These are phyloP conservation scores for Eupithecia centaureata DNA, from an alignment of 2,888 invertebrate species.

Conservation along the genomic window DNA sequence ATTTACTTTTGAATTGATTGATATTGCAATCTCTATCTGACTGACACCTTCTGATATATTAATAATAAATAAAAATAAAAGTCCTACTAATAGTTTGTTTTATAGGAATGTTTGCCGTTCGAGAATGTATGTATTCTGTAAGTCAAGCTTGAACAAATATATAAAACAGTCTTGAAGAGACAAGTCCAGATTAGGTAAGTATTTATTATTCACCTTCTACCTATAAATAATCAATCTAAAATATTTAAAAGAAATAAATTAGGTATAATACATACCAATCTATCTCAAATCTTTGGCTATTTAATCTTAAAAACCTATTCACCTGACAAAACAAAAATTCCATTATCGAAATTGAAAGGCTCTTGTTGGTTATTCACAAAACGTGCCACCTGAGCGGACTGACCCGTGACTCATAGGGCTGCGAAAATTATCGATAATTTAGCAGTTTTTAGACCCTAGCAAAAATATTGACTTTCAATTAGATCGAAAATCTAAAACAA, in stretches of 20 bases:
- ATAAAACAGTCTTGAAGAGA: too few relatives aligned
- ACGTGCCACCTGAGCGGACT: conserved; percentile 53
- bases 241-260: background rate
- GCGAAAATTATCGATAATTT: conserved; percentile 14
- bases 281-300: conserved; percentile 23
- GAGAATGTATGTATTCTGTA: too few relatives aligned
- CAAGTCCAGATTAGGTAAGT: too few relatives aligned
- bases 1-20: too few relatives aligned
- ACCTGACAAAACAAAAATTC: conserved; percentile 37
- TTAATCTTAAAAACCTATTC: conserved; percentile 31
- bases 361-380: conserved; percentile 52
- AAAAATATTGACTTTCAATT: conserved; percentile 6
- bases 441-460: conserved; percentile 11
- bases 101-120: too few relatives aligned
- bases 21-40: too few relatives aligned
- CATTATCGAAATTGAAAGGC: conserved; percentile 44
- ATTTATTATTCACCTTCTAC: too few relatives aligned
- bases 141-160: too few relatives aligned
- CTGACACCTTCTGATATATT: too few relatives aligned
- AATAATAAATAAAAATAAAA: too few relatives aligned
- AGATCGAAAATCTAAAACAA: background rate
- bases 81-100: too few relatives aligned
- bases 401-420: conserved; percentile 50
- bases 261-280: background rate
- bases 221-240: too few relatives aligned